Evolutionary conservation across 2,888 invertebrate species (phyloP).

Genomic region (Nebria brevicollis): DNA sequence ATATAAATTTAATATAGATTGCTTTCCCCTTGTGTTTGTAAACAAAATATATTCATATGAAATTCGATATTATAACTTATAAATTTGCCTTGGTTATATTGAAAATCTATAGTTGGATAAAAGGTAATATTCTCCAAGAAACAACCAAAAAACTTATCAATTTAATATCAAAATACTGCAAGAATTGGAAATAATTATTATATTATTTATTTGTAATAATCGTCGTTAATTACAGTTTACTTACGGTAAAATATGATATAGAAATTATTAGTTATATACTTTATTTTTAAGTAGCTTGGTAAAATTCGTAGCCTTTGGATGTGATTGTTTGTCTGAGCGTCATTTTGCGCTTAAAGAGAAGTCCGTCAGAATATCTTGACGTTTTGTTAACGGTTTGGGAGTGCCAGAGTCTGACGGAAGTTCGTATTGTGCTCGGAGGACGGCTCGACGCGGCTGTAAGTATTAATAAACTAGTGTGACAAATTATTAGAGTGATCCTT

Average conservation of each 20-base stretch:
- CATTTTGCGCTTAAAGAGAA: not conserved
- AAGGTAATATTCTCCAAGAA: no score
- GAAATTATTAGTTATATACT: no score
- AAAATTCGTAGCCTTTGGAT: not conserved
- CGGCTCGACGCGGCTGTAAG: constrained; percentile 29
- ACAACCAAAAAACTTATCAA: no score
- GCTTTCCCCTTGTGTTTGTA: not conserved
- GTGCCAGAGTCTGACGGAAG: constrained; percentile 29
- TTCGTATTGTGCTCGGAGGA: constrained; percentile 29
- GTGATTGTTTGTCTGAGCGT: not conserved
- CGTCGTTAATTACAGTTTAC: no score
- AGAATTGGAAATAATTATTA: no score
- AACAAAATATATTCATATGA: constrained; percentile 1
- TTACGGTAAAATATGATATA: no score
- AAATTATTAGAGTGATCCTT: constrained; percentile 45
- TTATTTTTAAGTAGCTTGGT: not conserved
- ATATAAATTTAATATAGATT: not conserved
- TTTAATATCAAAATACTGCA: no score
- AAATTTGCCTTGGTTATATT: not conserved
- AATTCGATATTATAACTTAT: not conserved
- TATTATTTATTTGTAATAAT: no score
- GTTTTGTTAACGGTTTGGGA: constrained; percentile 24
- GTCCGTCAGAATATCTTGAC: constrained; percentile 9
- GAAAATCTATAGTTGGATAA: not conserved
- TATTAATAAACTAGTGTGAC: constrained; percentile 44